A percentile compares a stretch with the other conserved stretches of the same genome.
phyloP scores from a whole-genome alignment of 2,113 vertebrate genomes.

The Sialia sialis region DNA sequence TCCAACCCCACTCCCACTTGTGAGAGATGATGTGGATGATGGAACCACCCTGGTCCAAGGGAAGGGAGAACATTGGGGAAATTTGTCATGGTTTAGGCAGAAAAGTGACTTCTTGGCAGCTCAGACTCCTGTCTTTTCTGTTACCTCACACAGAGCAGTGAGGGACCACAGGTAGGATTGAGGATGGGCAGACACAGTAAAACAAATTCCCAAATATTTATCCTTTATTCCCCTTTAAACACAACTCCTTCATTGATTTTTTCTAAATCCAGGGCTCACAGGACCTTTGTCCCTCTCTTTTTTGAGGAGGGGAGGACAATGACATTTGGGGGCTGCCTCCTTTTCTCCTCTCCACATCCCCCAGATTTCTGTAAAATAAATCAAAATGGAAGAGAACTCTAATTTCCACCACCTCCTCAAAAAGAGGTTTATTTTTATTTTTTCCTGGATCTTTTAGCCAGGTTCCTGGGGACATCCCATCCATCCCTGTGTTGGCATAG shows the following conservation, averaged over 20 bases:
- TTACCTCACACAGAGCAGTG: neutral
- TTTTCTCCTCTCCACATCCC: neutral
- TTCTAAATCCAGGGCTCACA: neutral
- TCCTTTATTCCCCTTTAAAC: neutral
- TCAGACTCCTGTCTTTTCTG: neutral
- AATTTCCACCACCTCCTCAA: neutral
- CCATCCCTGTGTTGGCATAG: neutral
- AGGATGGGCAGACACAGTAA: neutral
- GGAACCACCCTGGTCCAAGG: neutral
- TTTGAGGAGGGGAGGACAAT: neutral
- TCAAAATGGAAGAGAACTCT: neutral
- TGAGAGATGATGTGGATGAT: rapidly evolving
- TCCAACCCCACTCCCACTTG: neutral
- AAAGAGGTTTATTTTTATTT: neutral
- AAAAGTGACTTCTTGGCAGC: neutral
- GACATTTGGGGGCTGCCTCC: neutral
- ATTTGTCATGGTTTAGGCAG: neutral
- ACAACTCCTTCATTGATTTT: neutral
- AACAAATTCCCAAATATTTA: neutral
- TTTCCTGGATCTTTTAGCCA: neutral
- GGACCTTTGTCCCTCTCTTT: neutral
- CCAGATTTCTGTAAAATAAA: neutral
- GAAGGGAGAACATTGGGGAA: neutral
- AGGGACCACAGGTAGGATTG: neutral
- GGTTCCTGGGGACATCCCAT: neutral